Conservation (phyloP, 1,140 invertebrate species). For the Trachymyrmex septentrionalis region DNA sequence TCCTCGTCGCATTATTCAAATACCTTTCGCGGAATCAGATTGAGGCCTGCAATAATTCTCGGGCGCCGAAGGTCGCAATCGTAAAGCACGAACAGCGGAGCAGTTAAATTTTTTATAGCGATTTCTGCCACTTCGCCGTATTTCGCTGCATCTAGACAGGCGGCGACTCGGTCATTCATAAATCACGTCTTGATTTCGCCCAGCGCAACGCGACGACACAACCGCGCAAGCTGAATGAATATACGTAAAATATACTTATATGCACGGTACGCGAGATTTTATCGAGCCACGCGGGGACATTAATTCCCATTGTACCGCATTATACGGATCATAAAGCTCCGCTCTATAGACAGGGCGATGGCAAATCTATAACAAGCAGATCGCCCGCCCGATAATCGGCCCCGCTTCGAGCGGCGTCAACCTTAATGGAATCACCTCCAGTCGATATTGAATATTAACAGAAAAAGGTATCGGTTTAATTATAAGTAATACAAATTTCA, state of each 20-base stretch:
- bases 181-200: slow-evolving; percentile 71
- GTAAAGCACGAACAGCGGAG: slow-evolving; percentile 54
- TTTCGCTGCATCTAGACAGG: slow-evolving; percentile 48
- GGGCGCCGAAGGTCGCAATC: slow-evolving; percentile 32
- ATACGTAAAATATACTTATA: slow-evolving; percentile 67
- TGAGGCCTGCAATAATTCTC: slow-evolving; percentile 63
- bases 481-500: slow-evolving; percentile 27
- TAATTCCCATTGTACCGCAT: slow-evolving; percentile 75
- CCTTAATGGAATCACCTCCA: slow-evolving; percentile 52
- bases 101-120: slow-evolving; percentile 64
- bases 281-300: slow-evolving; percentile 68
- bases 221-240: slow-evolving; percentile 67
- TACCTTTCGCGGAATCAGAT: slow-evolving; percentile 62
- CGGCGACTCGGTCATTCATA: slow-evolving; percentile 50
- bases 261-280: slow-evolving; percentile 66
- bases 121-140: slow-evolving; percentile 9
- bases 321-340: slow-evolving; percentile 72
- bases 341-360: slow-evolving; percentile 44
- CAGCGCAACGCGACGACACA: slow-evolving; percentile 60
- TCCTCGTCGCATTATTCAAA: slow-evolving; percentile 50
- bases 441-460: slow-evolving; percentile 42
- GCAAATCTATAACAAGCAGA: slow-evolving; percentile 69
- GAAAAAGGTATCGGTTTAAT: slow-evolving; percentile 26
- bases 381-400: slow-evolving; percentile 67
- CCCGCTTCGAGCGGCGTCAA: slow-evolving; percentile 25